Conservation (phyloP, 2,888 invertebrate genomes). For the Antheraea assamensis region DNA sequence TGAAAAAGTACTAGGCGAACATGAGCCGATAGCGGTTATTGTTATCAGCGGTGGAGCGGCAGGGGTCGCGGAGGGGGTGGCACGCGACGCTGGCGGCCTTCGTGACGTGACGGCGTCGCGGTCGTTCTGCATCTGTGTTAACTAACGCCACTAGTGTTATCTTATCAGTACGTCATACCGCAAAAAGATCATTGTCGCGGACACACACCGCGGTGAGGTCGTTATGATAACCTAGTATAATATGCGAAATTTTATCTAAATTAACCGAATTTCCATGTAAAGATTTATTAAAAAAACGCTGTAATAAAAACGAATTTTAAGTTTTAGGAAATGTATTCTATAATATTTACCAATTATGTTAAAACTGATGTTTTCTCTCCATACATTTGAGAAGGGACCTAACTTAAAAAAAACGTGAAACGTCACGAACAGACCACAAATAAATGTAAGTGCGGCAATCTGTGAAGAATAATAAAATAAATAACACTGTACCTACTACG, state of each 20-base stretch:
- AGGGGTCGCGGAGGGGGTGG: constrained; percentile 39
- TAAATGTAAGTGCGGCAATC: too few species aligned
- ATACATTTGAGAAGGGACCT: too few species aligned
- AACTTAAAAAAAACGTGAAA: too few species aligned
- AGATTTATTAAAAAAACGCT: neutral
- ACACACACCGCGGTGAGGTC: constrained; percentile 33
- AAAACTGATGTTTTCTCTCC: too few species aligned
- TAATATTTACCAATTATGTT: neutral
- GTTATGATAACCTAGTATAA: constrained; percentile 57
- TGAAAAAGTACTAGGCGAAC: constrained; percentile 78
- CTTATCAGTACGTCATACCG: constrained; percentile 57
- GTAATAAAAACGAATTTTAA: neutral
- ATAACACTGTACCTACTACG: too few species aligned
- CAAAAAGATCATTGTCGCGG: constrained; percentile 44
- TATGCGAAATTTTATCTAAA: constrained; percentile 54
- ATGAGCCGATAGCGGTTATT: constrained; percentile 64
- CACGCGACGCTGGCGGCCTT: constrained; percentile 48
- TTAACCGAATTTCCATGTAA: neutral
- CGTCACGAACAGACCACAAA: too few species aligned
- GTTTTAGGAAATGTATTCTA: neutral
- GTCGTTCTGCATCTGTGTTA: constrained; percentile 51
- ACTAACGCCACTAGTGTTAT: constrained; percentile 53
- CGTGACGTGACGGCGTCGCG: constrained; percentile 49
- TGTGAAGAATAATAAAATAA: too few species aligned
- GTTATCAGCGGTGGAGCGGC: constrained; percentile 62